Evolutionary conservation across 2,888 invertebrate genomes (phyloP), one percentile per base, ranked within the genome.

Genomic region (Dascillus cervinus): DNA sequence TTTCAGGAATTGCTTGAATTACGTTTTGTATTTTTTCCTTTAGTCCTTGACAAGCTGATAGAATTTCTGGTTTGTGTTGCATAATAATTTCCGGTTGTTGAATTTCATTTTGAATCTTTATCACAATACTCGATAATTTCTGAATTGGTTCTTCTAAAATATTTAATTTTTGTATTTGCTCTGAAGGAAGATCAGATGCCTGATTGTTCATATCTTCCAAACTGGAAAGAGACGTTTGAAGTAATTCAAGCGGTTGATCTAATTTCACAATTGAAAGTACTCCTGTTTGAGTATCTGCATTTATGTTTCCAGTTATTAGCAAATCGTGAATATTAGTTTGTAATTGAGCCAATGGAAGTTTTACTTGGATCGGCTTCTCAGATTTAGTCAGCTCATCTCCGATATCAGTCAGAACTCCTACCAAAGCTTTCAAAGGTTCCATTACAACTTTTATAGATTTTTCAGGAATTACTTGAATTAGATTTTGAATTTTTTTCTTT

Each of bases 1-100:
- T n/a, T n/a, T n/a, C n/a, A n/a, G n/a, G n/a, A n/a, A 29, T n/a
- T 13, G 15, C 10, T 4, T 22, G 15, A n/a, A 14, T 6, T 3
- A 11, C 22, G 1, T 3, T 8, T 26, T 26, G 21, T 6, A 48
- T 13, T 13, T 39, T 37, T 22, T 29, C 11, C 5, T n/a, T n/a
- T n/a, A n/a, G n/a, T n/a, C n/a, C n/a, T n/a, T n/a, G n/a, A n/a
- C 46, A 10, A 11, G 46, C 41, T 24, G 41, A 27, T 11, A 30
- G 22, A 5, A 52, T 8, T 36, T 44, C 37, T 12, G 41, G 35
- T 30, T 46, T 45, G 14, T 32, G 22, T 22, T 27, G 8, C 9
- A 33, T 29, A 9, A 20, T 11, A 8, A 32, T 29, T 34, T 39
- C 22, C 1, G 37, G 30, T 26, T 35, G 39, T 13, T 19, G 19